phyloP scores from a whole-genome alignment of 2,888 invertebrate genomes.

The Dicyrtoma fusca region DNA sequence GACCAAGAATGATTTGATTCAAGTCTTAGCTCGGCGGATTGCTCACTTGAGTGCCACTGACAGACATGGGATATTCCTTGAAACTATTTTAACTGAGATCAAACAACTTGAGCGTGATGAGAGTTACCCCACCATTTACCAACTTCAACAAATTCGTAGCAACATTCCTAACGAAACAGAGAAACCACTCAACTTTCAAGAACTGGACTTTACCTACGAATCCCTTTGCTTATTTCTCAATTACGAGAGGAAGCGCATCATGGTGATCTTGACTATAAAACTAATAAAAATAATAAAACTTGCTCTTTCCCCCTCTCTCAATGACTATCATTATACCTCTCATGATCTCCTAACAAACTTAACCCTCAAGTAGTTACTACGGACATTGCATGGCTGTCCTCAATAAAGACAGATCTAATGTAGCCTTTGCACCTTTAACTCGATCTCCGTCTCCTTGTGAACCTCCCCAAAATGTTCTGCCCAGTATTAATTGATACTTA shows the following conservation, averaged over 20 bases:
- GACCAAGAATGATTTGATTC: slow-evolving; percentile 55
- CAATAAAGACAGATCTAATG: too few relatives aligned
- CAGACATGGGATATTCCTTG: slow-evolving; percentile 51
- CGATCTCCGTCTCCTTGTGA: too few relatives aligned
- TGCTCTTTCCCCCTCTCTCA: neutral
- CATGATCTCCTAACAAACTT: neutral
- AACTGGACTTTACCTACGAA: slow-evolving; percentile 50
- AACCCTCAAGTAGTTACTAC: neutral
- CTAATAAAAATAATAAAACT: slow-evolving; percentile 18
- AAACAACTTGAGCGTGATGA: slow-evolving; percentile 38
- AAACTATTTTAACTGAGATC: slow-evolving; percentile 54
- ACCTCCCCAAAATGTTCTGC: too few relatives aligned
- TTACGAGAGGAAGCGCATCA: slow-evolving; percentile 51
- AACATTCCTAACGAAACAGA: slow-evolving; percentile 7
- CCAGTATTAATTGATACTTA: too few relatives aligned
- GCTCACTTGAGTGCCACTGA: slow-evolving; percentile 55
- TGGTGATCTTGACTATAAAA: slow-evolving; percentile 46
- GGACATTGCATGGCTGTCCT: too few relatives aligned
- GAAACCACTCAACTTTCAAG: neutral
- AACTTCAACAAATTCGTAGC: neutral
- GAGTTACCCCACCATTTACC: slow-evolving; percentile 31
- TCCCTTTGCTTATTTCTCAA: slow-evolving; percentile 50
- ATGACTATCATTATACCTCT: neutral
- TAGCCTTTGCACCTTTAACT: too few relatives aligned
- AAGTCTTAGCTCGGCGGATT: slow-evolving; percentile 50